phyloP scores from a whole-genome alignment of 1,140 invertebrate species.

The Drosophila lacteicornis region DNA sequence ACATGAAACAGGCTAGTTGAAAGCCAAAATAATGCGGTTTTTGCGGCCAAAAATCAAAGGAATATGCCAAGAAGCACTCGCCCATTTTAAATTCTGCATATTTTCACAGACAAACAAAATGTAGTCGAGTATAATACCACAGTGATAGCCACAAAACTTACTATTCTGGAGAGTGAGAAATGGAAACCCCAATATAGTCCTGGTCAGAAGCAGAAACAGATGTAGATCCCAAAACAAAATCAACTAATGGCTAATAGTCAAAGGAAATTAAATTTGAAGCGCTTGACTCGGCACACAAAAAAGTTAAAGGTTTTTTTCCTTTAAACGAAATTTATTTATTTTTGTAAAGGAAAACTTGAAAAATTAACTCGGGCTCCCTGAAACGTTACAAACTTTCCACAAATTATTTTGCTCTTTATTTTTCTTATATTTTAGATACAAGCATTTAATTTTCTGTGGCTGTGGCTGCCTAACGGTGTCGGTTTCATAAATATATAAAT shows the following conservation, averaged over 20 bases:
- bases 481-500: background rate
- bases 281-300: slow-evolving; percentile 48
- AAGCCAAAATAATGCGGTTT: slow-evolving; percentile 76
- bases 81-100: slow-evolving; percentile 24
- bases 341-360: too few species aligned
- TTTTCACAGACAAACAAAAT: slow-evolving; percentile 54
- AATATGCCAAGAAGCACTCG: slow-evolving; percentile 32
- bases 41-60: slow-evolving; percentile 70
- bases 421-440: too few species aligned
- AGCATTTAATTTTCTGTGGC: background rate
- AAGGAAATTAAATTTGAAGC: slow-evolving; percentile 60
- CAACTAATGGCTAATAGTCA: slow-evolving; percentile 49
- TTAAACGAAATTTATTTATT: background rate
- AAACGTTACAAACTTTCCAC: too few species aligned
- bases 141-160: slow-evolving; percentile 59
- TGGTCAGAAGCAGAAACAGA: slow-evolving; percentile 5
- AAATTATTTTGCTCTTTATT: too few species aligned
- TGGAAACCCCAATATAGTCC: background rate
- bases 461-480: background rate
- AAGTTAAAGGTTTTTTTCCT: slow-evolving; percentile 17
- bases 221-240: slow-evolving; percentile 6
- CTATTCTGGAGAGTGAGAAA: slow-evolving; percentile 21
- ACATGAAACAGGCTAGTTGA: slow-evolving; percentile 20
- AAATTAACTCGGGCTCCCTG: too few species aligned
- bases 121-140: slow-evolving; percentile 66